These are phyloP conservation scores for Upupa epops DNA, from an alignment of 2,113 vertebrate genomes.

Conservation along the genomic window DNA sequence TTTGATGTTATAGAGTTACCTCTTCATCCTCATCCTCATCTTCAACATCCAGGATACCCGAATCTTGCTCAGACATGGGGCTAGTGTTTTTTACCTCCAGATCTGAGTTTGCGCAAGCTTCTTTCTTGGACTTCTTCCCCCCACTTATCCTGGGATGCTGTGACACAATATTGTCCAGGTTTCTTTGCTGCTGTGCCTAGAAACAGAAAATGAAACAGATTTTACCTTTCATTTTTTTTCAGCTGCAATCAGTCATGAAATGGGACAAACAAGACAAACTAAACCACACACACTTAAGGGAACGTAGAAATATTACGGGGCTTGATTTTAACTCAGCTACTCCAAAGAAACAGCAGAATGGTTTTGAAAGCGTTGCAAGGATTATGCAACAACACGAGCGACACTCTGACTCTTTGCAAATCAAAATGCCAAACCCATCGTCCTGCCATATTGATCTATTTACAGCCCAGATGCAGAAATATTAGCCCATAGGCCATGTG, in stretches of 20 bases:
- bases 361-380: neutral
- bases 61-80: constrained; percentile 88
- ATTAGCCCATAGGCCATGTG: constrained; percentile 48
- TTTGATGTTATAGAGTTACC: constrained; percentile 58
- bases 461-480: constrained; percentile 16
- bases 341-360: neutral
- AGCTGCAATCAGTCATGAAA: neutral
- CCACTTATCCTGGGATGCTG: constrained; percentile 79
- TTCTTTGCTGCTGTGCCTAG: constrained; percentile 92
- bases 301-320: neutral
- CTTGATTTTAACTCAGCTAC: neutral
- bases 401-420: neutral
- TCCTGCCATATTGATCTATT: neutral
- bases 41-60: constrained; percentile 92
- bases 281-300: neutral
- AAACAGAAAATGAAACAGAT: neutral
- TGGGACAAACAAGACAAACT: neutral
- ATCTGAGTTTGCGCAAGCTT: constrained; percentile 66
- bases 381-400: neutral
- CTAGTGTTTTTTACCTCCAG: constrained; percentile 80
- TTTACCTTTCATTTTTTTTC: neutral
- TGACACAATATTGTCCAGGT: constrained; percentile 84
- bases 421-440: neutral
- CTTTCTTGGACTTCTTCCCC: constrained; percentile 81
- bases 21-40: constrained; percentile 93